Evolutionary conservation across 2,888 invertebrate genomes (phyloP), one percentile per base, ranked within the genome.

Genomic region (Dryocosmus kuriphilus): DNA sequence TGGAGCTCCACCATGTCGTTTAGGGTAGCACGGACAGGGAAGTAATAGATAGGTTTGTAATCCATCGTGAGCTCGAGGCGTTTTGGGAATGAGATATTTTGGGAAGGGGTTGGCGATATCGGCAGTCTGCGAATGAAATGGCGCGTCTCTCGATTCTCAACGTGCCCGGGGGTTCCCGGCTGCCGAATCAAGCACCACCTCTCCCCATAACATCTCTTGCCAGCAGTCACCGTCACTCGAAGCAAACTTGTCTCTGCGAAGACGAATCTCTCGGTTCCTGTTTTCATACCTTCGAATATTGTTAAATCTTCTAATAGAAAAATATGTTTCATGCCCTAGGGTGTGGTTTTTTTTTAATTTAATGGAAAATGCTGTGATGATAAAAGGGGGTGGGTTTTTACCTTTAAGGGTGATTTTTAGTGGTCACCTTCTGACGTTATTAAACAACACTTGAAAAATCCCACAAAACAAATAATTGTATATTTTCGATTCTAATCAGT

Each of bases 11-110:
- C 80, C 78, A 84, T 80, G 78, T 81, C 84, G 81, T 85, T 84
- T 79, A 84, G 81, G 79, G 83, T 80, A 79, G 80, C 78, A 77
- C 81, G 88, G 89, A 89, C 89, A 90, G 90, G 89, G 87, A 89
- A 90, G 90, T 91, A 91, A 91, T 91, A 91, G 91, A 91, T 91
- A 91, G 91, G 91, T 91, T 91, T 91, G 91, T 91, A 91, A 91
- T 91, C 90, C 90, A 90, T 90, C 88, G 87, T 86, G 87, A 85
- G 91, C 91, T 90, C 87, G 79, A 84, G 91, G 91, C 91, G 89
- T 87, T 87, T 91, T 88, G 86, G 88, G 88, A 91, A 91, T 91
- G 91, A 91, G 91, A 91, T 91, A 91, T 91, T 91, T 90, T 88
- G 89, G 89, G 86, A 88, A 84, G 88, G 87, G 83, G 85, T 82